Base-by-base conservation (phyloP, 2,113 vertebrate species). In the Actenoides hombroni region DNA sequence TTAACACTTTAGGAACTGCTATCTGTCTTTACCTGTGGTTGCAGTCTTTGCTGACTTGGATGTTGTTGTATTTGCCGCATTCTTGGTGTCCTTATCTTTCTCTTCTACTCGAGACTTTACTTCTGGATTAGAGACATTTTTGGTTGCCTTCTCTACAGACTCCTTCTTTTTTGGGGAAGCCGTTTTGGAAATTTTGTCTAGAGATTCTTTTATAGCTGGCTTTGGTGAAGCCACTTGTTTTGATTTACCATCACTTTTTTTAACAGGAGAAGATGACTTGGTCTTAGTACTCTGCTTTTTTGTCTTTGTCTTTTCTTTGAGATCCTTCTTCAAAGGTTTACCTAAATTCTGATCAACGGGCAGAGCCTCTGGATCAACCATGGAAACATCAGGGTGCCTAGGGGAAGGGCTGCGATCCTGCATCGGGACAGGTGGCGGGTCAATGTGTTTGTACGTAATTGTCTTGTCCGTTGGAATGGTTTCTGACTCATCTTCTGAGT, bases 401-500 rank as follows among this genome's bases (percentile, higher is more conserved):
- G 98, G 98, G 39, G 98, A 98, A 69, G 99, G 99, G 92, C 98
- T 98, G 7, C 97, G 97, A 97, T 99, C 99, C 91, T 98, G 99
- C 93, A 98, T 93, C 3, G 98, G 97, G 71, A 97, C 96, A 1
- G 99, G 99, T 33, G 98, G 98, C 35, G 99, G 99, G 67, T 99
- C 99, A 31, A 98, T 98, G 89, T 99, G 98, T 92, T 98, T 99
- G 97, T 98, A 99, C 1, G 98, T 98, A 92, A 99, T 97, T 4
- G 98, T 99, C 96, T 98, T 99, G 97, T 99, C 99, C 24, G 99
- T 99, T 2, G 98, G 99, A 81, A 99, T 98, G 70, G 99, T 99
- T 97, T 99, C 99, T 7, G 99, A 99, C 92, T 99, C 99, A 37
- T 99, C 99, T 97, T 99, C 99, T 1, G 99, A 99, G 96, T 99